These are phyloP conservation scores for Caerostris extrusa DNA, from an alignment of 1,140 invertebrate species.

Conservation along the genomic window DNA sequence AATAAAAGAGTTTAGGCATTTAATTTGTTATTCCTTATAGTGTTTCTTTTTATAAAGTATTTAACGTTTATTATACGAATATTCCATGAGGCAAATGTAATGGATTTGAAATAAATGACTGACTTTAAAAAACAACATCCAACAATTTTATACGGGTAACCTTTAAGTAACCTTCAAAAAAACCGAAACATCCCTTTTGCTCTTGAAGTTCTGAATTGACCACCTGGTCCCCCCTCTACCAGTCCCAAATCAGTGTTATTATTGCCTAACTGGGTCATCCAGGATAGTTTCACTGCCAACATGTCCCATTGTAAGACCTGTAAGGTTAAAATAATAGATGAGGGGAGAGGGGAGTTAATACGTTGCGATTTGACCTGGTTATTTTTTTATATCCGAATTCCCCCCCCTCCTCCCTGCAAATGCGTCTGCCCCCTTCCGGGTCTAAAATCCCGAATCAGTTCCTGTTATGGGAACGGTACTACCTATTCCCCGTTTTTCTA, in stretches of 20 bases:
- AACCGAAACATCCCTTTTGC: constrained; percentile 44
- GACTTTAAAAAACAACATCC: too few relatives aligned
- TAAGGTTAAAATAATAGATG: constrained; percentile 67
- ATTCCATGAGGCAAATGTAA: too few relatives aligned
- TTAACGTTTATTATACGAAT: too few relatives aligned
- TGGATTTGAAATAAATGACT: too few relatives aligned
- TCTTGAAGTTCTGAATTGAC: constrained; percentile 71
- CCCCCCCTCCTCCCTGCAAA: not conserved
- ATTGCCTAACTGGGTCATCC: constrained; percentile 67
- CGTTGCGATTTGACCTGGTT: constrained; percentile 74
- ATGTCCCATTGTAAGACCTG: constrained; percentile 56
- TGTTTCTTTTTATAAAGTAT: too few relatives aligned
- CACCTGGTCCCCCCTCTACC: constrained; percentile 56
- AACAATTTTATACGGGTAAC: not conserved
- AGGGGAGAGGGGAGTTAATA: constrained; percentile 63
- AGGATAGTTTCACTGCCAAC: constrained; percentile 73
- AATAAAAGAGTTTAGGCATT: too few relatives aligned
- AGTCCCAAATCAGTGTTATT: constrained; percentile 36
- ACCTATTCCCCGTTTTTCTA: constrained; percentile 39
- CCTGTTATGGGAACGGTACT: constrained; percentile 50
- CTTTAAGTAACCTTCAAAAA: constrained; percentile 66
- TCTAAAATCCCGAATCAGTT: constrained; percentile 33
- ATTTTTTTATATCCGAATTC: constrained; percentile 42
- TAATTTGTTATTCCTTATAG: too few relatives aligned
- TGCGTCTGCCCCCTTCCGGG: constrained; percentile 1